Evolutionary conservation across 2,888 invertebrate species (phyloP).

Genomic region (Druceiella hillmani): DNA sequence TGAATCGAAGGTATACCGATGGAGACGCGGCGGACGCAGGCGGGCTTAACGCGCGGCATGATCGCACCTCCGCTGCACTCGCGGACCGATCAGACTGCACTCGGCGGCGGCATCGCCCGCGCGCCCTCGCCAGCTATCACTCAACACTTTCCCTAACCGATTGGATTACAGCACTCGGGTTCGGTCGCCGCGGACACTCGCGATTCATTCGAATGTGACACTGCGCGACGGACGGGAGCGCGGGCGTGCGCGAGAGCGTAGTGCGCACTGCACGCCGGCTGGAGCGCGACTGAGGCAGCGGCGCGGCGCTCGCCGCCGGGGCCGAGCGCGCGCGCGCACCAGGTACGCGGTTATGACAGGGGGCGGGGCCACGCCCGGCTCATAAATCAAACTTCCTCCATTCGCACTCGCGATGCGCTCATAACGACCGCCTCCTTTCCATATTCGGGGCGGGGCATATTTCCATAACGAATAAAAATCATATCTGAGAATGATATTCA

Average conservation of each 20-base stretch:
- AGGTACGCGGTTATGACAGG: conserved; percentile 63
- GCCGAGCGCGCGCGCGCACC: conserved; percentile 54
- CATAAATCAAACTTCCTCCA: conserved; percentile 64
- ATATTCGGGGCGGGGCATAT: conserved; percentile 56
- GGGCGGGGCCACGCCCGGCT: conserved; percentile 59
- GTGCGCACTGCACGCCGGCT: conserved; percentile 51
- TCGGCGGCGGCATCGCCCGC: conserved; percentile 28
- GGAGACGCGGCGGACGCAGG: conserved; percentile 53
- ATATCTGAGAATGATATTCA: conserved; percentile 52
- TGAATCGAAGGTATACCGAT: conserved; percentile 37
- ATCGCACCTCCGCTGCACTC: conserved; percentile 31
- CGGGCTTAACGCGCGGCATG: conserved; percentile 52
- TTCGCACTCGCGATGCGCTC: conserved; percentile 56
- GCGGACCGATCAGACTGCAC: conserved; percentile 23
- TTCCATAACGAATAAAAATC: conserved; percentile 40
- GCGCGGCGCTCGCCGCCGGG: conserved; percentile 39
- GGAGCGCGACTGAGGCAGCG: conserved; percentile 50
- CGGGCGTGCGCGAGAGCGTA: conserved; percentile 31
- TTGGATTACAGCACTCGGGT: no score
- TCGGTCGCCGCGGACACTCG: conserved; percentile 32
- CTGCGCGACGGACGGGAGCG: conserved; percentile 30
- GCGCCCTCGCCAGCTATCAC: conserved; percentile 3
- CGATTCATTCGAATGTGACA: no score
- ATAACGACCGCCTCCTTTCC: conserved; percentile 59
- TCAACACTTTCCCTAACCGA: no score